A percentile compares a stretch with the other conserved stretches of the same genome.
Evolutionary conservation across 1,140 invertebrate genomes (phyloP).

Genomic region (Pachyrhynchus sulphureomaculatus): DNA sequence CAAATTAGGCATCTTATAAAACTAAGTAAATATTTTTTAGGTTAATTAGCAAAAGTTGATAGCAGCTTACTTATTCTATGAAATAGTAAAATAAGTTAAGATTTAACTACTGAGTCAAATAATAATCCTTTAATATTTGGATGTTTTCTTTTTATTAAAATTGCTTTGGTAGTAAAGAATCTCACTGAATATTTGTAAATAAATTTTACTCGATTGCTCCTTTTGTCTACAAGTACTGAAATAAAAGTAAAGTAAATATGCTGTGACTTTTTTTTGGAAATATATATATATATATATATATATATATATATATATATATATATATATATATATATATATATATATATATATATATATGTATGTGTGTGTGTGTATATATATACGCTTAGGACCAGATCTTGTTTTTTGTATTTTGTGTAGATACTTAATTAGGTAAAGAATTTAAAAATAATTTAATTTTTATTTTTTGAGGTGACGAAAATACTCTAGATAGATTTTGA

Average conservation of each 20-base stretch:
- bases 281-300: too few relatives aligned
- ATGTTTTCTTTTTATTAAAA: slow-evolving; percentile 2
- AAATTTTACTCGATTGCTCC: slow-evolving; percentile 5
- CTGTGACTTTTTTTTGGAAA: slow-evolving; percentile 28
- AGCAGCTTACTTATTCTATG: slow-evolving; percentile 21
- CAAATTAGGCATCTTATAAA: too few relatives aligned
- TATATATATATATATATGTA: too few relatives aligned
- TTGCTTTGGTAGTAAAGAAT: slow-evolving; percentile 13
- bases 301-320: too few relatives aligned
- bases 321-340: too few relatives aligned
- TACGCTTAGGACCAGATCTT: slow-evolving; percentile 34
- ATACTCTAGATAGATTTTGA: slow-evolving; percentile 8
- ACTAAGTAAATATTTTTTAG: neutral
- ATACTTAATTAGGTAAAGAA: slow-evolving; percentile 24
- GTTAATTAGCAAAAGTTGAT: neutral
- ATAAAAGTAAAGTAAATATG: slow-evolving; percentile 17
- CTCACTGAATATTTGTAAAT: slow-evolving; percentile 13
- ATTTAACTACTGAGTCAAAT: neutral
- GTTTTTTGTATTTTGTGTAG: slow-evolving; percentile 32
- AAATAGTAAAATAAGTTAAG: slow-evolving; percentile 21
- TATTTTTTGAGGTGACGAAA: slow-evolving; percentile 15
- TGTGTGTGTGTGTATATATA: slow-evolving; percentile 18
- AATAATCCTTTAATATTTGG: neutral
- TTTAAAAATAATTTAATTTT: slow-evolving; percentile 11
- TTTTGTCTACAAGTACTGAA: slow-evolving; percentile 12